Evolutionary conservation across 1,140 invertebrate genomes (phyloP), one percentile per base, ranked within the genome.

Genomic region (Lordiphosa mommai): DNA sequence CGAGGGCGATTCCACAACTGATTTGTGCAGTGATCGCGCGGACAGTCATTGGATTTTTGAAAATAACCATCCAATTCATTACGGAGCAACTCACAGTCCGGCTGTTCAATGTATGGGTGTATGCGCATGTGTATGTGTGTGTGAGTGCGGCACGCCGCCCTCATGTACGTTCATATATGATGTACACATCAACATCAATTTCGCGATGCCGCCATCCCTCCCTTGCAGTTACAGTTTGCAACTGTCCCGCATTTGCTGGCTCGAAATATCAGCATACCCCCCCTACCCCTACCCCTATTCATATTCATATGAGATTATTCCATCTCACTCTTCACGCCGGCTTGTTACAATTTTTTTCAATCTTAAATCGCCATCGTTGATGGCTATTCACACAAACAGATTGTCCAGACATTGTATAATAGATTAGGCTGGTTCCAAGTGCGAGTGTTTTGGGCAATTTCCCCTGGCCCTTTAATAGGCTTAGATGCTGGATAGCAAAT

Each of bases 21-120:
- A 87, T 87, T 87, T 86, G 65, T 67, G 76, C 63, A 67, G 48
- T 63, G 79, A 82, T 87, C 85, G 72, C 77, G 61, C 85, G 85
- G 79, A 84, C 79, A 87, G 86, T 87, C 67, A 80, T 87, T 87
- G 77, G 79, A 84, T 84, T 84, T 84, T 84, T 84, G 77, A 84
- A 85, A 84, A 82, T 82, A 84, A 84, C 77, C 77, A 82, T 84
- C 77, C 23, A 82, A 80, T 76, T 82, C 77, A 82, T 72, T 72
- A 64, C 77, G 34, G 40, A 71, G 63, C 44, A 32, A 29, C 59
- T 27, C 57, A 38, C 43, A 30, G 38, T 55, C 37, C 40, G 51
- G 40, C 37, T n/a, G 17, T 38, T 48, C 40, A 40, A 34, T 38
- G 32, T 55, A 36, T 57, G 43, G 57, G 52, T 49, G 48, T 14